Base-by-base conservation (phyloP, 2,113 vertebrate genomes). In the Pseudorasbora parva region DNA sequence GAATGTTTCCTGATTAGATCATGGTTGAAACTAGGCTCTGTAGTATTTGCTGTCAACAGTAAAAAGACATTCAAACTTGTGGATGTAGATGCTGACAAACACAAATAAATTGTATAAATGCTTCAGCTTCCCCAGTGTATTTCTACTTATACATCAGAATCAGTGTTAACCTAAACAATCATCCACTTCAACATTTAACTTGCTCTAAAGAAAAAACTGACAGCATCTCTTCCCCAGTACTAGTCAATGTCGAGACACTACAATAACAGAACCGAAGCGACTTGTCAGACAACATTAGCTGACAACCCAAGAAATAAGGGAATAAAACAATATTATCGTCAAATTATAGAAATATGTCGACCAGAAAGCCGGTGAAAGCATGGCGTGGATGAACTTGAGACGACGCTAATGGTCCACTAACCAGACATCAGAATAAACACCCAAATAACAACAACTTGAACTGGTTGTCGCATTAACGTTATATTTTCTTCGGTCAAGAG, bases 381-480 rank as follows among this genome's bases (percentile, higher is more conserved):
- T 66, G 78, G 57, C 78, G 45, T 27, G n/a, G n/a, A 45, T 78
- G 9, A 30, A 79, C 8, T 64, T 49, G n/a, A 7, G 25, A 47
- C 59, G 57, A 49, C 5, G 76, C 33, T 47, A 45, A 45, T 5
- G 8, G 57, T 27, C 12, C 19, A 25, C n/a, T 17, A 43, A 14
- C 33, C 7, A 11, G 56, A 45, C 57, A 27, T 4, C 56, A 17
- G 25, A 77, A 75, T 23, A 76, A 23, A 43, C 4, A 12, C 41
- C 0, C 9, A 25, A 43, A 64, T 8, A 51, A 51, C 1, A 33
- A 75, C 21, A 9, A 6, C 8, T 75, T 56, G 0, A 25, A 41
- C 41, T 2, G 3, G 19, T 15, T 7, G 19, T 19, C 41, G 11
- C 1, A 5, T 12, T 41, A 37, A 6, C 37, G 37, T 37, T 7